Base-by-base conservation (phyloP, 1,140 invertebrate species). In the Xylocopa sonorina region DNA sequence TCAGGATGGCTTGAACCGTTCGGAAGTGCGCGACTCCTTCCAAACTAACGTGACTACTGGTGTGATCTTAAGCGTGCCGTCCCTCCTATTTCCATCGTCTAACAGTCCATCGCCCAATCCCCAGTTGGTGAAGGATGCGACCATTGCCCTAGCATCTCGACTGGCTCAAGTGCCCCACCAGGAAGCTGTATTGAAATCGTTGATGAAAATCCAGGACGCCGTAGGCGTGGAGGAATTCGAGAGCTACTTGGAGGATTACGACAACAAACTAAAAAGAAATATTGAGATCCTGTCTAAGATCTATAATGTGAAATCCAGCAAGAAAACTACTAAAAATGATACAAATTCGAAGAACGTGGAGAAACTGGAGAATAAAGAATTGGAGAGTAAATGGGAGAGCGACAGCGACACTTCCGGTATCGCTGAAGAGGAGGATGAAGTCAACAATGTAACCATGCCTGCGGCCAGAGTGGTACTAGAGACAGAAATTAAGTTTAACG, bases 401-500 rank as follows among this genome's bases (percentile, higher is more conserved):
- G 89, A 87, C 21, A 86, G 88, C 51, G 87, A 88, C n/a, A 87
- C 85, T 7, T 85, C 80, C 10, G 83, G 83, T 3, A 87, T 88
- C 3, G 64, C 34, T 9, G 85, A 88, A 53, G 87, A 89, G 9
- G 83, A 88, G 38, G 82, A 86, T 21, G 82, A 84, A 14, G 34
- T 48, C 14, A 83, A 48, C 27, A 62, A 48, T 51, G 57, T 60
- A 10, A 34, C 51, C 0, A 89, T 88, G 51, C 87, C 86, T 4
- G 84, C 87, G 2, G 87, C 88, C 7, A 95, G 95, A 91, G 94
- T 97, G 0, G 95, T 97, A 51, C 93, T 97, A 72, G 96, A 97
- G 92, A 97, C 96, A 0, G 96, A 97, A 93, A 96, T 97, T 24
- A 95, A 96, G 86, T 95, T 97, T 67, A 94, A 96, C 82, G 94